Evolutionary conservation across 2,797 vertebrate genomes (phyloP), one percentile per base, ranked within the genome.

Genomic region (Paratrypauchen microcephalus): DNA sequence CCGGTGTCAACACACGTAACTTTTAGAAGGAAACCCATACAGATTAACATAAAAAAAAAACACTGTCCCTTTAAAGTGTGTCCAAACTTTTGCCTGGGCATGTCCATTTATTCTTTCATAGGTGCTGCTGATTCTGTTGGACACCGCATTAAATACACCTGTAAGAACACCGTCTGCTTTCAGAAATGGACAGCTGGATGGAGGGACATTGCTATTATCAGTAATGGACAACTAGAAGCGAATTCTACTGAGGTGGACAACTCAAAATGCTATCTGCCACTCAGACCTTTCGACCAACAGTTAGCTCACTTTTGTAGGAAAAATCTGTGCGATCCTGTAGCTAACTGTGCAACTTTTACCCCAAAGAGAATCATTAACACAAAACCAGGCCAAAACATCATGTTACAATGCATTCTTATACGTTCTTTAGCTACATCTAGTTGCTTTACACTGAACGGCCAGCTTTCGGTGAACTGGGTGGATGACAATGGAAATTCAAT

Each of bases 321-420:
- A 36, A 32, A 11, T 4, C 11, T 50, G n/a, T 24, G 1, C 0
- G 41, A 50, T 28, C 4, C 50, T 5, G 68, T 21, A 8, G 13
- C n/a, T 19, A 30, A 5, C 2, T 9, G 41, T 6, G 9, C 36
- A 60, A 63, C 60, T 73, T 54, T 69, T 30, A 65, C 32, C 1
- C 3, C 0, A 5, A 3, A 3, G 0, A 3, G 39, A 41, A 7
- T 36, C 30, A 6, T 76, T 16, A 81, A 36, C n/a, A 16, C 78
- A 39, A 11, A 15, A 5, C 69, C 84, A 0, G 41, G 69, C 2
- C 65, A 70, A 52, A 6, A 21, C 0, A 0, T 66, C 28, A 48
- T 80, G 0, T 77, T 88, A 55, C 86, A 84, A 66, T 89, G 83
- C 61, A 5, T 47, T 24, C 57, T 84, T 5, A 45, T 86, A 28